Conservation (phyloP, 2,888 invertebrate species). For the Hecatera dysodea region DNA sequence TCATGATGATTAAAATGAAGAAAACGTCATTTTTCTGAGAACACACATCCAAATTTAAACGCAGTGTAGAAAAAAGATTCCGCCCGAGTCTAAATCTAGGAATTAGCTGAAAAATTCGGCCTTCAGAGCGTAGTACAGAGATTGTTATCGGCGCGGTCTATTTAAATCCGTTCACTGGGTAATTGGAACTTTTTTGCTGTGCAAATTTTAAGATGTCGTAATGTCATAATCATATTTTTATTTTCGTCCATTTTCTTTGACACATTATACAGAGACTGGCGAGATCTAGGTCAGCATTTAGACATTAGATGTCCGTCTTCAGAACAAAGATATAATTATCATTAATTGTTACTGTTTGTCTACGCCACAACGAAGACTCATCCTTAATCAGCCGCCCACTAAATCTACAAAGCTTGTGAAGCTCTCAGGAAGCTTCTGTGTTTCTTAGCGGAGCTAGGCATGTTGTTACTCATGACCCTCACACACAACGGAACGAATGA, state of each 20-base stretch:
- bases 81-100: conserved; percentile 17
- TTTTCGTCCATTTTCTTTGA: neutral
- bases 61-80: neutral
- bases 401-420: no score
- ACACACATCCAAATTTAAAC: no score
- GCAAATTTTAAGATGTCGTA: neutral
- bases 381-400: no score
- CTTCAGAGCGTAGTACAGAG: conserved; percentile 20
- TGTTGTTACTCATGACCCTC: no score
- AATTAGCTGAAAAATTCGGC: conserved; percentile 22
- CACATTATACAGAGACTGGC: no score
- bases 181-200: conserved; percentile 34
- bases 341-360: no score
- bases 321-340: neutral
- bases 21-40: neutral
- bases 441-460: no score
- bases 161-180: conserved; percentile 45
- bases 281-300: neutral
- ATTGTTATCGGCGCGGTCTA: conserved; percentile 31
- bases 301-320: neutral
- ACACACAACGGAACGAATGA: no score
- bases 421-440: no score
- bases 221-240: neutral
- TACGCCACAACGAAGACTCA: no score
- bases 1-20: neutral